Evolutionary conservation across 2,113 vertebrate species (phyloP).

Genomic region (Megaleporinus macrocephalus): DNA sequence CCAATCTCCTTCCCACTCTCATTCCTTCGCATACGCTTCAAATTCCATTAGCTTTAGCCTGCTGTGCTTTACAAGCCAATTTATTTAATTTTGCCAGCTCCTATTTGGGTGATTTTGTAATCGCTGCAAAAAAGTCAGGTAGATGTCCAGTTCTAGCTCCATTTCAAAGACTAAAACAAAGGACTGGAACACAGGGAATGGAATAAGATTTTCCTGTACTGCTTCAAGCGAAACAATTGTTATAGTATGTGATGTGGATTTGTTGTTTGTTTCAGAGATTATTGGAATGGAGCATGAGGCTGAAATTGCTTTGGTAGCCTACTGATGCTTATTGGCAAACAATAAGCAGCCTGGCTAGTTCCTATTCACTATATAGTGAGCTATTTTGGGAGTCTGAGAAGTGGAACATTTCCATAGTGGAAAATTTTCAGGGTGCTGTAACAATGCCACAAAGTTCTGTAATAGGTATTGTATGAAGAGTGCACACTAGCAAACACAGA

Average conservation of each 20-base stretch:
- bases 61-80: constrained; percentile 54
- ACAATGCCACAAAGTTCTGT: no score
- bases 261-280: constrained; percentile 12
- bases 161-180: constrained; percentile 37
- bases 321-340: neutral
- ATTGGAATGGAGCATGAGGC: neutral
- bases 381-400: no score
- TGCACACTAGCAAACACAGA: no score
- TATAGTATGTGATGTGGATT: neutral
- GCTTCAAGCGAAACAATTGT: neutral
- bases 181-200: constrained; percentile 22
- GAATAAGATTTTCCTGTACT: neutral
- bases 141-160: constrained; percentile 21
- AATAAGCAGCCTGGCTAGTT: neutral
- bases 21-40: constrained; percentile 39
- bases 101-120: constrained; percentile 38
- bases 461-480: no score
- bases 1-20: constrained; percentile 9
- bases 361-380: neutral
- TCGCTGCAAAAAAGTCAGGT: constrained; percentile 44
- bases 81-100: constrained; percentile 50
- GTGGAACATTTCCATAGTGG: no score
- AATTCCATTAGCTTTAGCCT: constrained; percentile 57
- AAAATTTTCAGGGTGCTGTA: no score
- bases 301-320: neutral